Conservation (phyloP, 2,113 vertebrate species). For the Varanus komodoensis region DNA sequence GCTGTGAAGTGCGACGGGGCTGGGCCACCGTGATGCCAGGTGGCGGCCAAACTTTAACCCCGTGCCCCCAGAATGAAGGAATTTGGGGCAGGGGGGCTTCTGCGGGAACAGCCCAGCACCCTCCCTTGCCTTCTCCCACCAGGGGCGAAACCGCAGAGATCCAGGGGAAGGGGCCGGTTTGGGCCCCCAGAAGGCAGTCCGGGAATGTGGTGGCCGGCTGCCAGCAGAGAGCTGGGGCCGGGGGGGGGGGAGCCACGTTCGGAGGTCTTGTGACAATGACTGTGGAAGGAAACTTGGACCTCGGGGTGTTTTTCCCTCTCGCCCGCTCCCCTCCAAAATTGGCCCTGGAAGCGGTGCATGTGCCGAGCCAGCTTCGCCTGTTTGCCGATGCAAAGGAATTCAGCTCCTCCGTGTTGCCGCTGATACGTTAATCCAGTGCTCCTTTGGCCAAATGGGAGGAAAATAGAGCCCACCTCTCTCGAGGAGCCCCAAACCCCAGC, state of each 20-base stretch:
- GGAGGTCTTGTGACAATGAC: background rate
- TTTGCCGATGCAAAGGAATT: background rate
- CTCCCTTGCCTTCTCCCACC: background rate
- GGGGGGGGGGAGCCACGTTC: background rate
- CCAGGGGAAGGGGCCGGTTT: too few species aligned
- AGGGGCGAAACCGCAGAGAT: background rate
- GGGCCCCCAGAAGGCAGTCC: background rate
- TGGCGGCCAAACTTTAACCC: constrained; percentile 17
- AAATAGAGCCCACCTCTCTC: background rate
- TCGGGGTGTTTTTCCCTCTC: background rate
- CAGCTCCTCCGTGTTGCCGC: background rate
- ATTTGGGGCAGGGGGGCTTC: background rate
- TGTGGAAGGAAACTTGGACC: background rate
- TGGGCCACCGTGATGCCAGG: too few species aligned
- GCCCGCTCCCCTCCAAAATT: background rate
- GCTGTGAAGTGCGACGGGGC: background rate
- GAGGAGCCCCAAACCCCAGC: too few species aligned
- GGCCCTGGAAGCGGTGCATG: background rate
- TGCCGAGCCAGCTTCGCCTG: too few species aligned
- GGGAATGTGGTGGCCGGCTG: background rate
- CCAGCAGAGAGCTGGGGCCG: background rate
- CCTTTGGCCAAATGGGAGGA: background rate
- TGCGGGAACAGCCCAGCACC: too few species aligned
- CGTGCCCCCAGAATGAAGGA: background rate
- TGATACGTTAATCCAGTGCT: background rate